A percentile compares a stretch with the other conserved stretches of the same genome.
Conservation (phyloP, 2,888 invertebrate species). For the Cremastinae sp. region DNA sequence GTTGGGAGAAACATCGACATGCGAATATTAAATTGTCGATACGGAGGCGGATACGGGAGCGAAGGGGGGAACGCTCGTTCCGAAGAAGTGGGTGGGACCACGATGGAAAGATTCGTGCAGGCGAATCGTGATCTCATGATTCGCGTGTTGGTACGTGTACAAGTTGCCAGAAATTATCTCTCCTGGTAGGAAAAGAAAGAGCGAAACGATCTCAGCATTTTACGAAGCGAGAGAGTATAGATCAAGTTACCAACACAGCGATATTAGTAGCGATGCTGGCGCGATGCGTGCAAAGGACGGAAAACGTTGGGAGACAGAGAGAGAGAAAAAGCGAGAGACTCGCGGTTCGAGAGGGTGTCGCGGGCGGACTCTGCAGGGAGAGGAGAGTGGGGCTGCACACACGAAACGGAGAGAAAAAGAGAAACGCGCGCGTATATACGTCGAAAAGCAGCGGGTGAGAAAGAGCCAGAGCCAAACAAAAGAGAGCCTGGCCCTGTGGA, state of each 20-base stretch:
- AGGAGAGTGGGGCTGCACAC: slow-evolving; percentile 37
- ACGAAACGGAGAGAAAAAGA: slow-evolving; percentile 54
- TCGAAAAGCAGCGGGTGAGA: slow-evolving; percentile 56
- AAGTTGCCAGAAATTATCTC: slow-evolving; percentile 41
- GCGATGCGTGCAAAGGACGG: slow-evolving; percentile 76
- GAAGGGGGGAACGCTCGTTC: slow-evolving; percentile 13
- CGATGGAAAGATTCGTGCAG: slow-evolving; percentile 63
- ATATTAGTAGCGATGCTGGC: slow-evolving; percentile 64
- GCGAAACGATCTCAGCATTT: slow-evolving; percentile 49
- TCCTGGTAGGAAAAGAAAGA: slow-evolving; percentile 31
- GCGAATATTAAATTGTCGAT: not conserved
- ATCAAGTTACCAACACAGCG: slow-evolving; percentile 7
- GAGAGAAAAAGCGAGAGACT: slow-evolving; percentile 36
- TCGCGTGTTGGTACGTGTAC: slow-evolving; percentile 22
- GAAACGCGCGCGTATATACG: slow-evolving; percentile 26
- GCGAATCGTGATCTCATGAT: slow-evolving; percentile 41
- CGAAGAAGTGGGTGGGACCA: slow-evolving; percentile 65
- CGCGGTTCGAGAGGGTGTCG: slow-evolving; percentile 63
- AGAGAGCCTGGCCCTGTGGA: slow-evolving; percentile 24
- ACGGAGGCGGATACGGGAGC: slow-evolving; percentile 18
- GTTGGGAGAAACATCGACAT: not conserved
- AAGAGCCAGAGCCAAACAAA: slow-evolving; percentile 58
- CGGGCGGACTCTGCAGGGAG: slow-evolving; percentile 66
- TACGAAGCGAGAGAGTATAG: slow-evolving; percentile 56
- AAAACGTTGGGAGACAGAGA: slow-evolving; percentile 67